A percentile compares a stretch with the other conserved stretches of the same genome.
These are phyloP conservation scores for Standfussiana lucernea DNA, from an alignment of 2,888 invertebrate species.

Conservation along the genomic window DNA sequence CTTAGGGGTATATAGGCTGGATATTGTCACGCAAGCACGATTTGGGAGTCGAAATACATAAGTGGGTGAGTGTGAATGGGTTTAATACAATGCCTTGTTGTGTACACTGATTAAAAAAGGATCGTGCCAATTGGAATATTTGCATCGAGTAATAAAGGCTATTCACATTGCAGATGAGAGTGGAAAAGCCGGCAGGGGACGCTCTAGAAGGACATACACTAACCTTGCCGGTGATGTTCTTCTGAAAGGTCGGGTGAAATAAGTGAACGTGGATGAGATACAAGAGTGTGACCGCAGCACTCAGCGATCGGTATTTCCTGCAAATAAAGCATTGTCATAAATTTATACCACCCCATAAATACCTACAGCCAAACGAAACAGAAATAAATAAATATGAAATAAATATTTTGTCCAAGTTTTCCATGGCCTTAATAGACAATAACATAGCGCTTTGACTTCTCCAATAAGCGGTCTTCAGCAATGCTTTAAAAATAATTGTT, in stretches of 20 bases:
- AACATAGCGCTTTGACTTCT: background rate
- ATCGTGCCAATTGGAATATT: slow-evolving; percentile 14
- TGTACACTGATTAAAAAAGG: slow-evolving; percentile 44
- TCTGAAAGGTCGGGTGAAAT: background rate
- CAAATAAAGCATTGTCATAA: background rate
- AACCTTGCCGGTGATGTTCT: background rate
- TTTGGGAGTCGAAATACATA: slow-evolving; percentile 26
- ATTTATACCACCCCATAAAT: background rate
- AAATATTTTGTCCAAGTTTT: background rate
- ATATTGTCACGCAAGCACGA: slow-evolving; percentile 51
- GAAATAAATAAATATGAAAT: background rate
- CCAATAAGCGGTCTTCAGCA: background rate
- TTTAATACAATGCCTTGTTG: slow-evolving; percentile 24
- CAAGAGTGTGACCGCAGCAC: background rate
- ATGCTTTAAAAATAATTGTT: background rate
- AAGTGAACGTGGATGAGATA: no score
- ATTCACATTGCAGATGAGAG: slow-evolving; percentile 2
- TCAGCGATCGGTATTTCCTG: background rate
- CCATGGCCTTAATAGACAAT: background rate
- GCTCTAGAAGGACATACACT: background rate
- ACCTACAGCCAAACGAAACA: background rate
- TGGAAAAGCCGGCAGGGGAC: background rate
- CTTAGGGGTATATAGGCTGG: slow-evolving; percentile 24
- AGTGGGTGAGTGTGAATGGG: slow-evolving; percentile 31
- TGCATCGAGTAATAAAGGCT: background rate